Conservation (phyloP, 1,140 invertebrate species). For the Trachymyrmex cornetzi region DNA sequence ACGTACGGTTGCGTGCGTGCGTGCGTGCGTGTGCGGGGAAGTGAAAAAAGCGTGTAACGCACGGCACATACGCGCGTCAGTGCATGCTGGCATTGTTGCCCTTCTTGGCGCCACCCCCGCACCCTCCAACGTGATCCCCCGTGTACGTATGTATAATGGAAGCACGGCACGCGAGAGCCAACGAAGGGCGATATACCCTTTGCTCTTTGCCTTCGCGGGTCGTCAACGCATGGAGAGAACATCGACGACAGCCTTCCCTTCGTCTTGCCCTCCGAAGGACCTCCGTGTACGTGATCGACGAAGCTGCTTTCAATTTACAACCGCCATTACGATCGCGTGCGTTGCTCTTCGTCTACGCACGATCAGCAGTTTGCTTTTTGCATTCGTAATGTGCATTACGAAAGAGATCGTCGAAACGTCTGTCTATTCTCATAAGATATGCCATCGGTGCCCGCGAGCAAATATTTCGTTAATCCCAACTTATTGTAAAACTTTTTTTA, state of each 20-base stretch:
- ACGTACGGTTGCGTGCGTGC: not conserved
- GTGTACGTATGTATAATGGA: conserved; percentile 67
- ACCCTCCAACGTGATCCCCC: conserved; percentile 53
- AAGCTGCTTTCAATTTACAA: conserved; percentile 53
- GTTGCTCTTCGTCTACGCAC: conserved; percentile 38
- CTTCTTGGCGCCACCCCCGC: conserved; percentile 70
- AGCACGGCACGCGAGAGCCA: conserved; percentile 64
- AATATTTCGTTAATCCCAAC: not conserved
- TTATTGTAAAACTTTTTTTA: not conserved
- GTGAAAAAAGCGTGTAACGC: conserved; percentile 59
- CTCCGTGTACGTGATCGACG: not conserved
- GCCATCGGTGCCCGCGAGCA: no score
- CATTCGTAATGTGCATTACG: conserved; percentile 44
- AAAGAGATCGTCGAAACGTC: conserved; percentile 1
- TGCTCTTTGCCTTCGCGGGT: conserved; percentile 63
- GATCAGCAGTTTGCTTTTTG: conserved; percentile 42
- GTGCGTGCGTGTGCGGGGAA: not conserved
- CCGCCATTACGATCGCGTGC: conserved; percentile 45
- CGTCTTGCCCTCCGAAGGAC: conserved; percentile 24
- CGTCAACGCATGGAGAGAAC: conserved; percentile 53
- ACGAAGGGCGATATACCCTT: conserved; percentile 73
- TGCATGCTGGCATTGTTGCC: conserved; percentile 73
- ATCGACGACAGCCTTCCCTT: conserved; percentile 57
- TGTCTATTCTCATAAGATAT: not conserved
- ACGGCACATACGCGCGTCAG: conserved; percentile 60